A percentile compares a stretch with the other conserved stretches of the same genome.
phyloP scores from a whole-genome alignment of 2,797 vertebrate genomes.

The Pseudocheirus occidentalis region DNA sequence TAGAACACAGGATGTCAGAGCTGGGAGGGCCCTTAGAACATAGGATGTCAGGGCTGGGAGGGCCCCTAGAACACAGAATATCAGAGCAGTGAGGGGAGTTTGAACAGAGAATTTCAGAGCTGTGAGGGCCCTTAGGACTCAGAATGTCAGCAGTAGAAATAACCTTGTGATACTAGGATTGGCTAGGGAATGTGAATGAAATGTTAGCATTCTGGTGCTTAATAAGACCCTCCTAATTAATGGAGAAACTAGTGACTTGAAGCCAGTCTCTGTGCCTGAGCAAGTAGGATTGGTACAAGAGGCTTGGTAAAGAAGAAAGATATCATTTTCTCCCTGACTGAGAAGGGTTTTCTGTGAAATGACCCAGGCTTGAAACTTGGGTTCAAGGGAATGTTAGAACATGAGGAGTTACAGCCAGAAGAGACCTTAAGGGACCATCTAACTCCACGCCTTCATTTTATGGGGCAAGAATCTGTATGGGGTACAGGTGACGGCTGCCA shows the following conservation, averaged over 20 bases:
- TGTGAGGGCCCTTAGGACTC: background rate
- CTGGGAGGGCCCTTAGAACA: background rate
- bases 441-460: too few relatives aligned
- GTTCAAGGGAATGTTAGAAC: background rate
- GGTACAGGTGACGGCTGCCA: too few relatives aligned
- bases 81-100: background rate
- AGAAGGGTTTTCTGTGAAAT: background rate
- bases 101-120: background rate
- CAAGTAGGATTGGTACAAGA: background rate
- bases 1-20: background rate
- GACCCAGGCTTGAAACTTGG: background rate
- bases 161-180: background rate
- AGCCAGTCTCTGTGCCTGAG: background rate
- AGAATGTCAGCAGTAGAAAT: background rate
- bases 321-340: background rate
- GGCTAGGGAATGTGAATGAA: background rate
- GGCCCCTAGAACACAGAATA: too few relatives aligned
- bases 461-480: background rate
- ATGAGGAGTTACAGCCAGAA: background rate
- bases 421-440: background rate
- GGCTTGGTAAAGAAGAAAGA: background rate
- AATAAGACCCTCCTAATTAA: background rate
- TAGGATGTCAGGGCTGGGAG: too few relatives aligned
- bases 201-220: background rate
- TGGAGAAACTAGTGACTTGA: background rate